Evolutionary conservation across 2,888 invertebrate genomes (phyloP), one percentile per base, ranked within the genome.

Genomic region (Melieria picta): DNA sequence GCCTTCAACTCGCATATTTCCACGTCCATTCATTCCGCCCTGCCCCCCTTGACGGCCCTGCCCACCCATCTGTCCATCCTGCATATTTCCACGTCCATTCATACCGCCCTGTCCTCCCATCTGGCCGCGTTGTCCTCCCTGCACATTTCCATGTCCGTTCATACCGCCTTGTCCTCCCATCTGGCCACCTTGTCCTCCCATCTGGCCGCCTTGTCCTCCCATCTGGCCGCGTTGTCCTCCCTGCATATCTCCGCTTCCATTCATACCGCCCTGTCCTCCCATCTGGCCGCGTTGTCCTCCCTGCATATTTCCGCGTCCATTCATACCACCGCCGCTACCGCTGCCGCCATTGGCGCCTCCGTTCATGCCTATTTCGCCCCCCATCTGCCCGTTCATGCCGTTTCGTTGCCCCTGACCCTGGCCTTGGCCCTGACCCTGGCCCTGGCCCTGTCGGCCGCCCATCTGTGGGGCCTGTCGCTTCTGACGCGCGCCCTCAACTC

Each of bases 261-360:
- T 66, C 61, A 57, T 65, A 1, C 60, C 69, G 11, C 58, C 61
- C 5, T 66, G 61, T n/a, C 70, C 65, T 9, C 48, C 71, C 61
- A 58, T 73, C 56, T 57, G 63, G 30, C 50, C 65, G 6, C 16
- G 60, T 16, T 16, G 16, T 16, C 72, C 63, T 1, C 16, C 16
- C 16, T 16, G 16, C 16, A 16, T 16, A 16, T 16, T 16, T 16
- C 30, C 30, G 30, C 30, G 30, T 30, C 30, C 30, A n/a, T 7
- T 66, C 61, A 57, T 65, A 3, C 57, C 16, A 16, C 16, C 16
- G 16, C 16, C 61, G 0, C 70, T 70, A 50, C 48, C 57, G 1
- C 73, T 69, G 11, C 60, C 45, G 30, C 50, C 65, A 9, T 30
- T 52, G 30, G 30, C 30, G 10, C 72, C 52, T 7, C 62, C 43